phyloP scores from a whole-genome alignment of 1,140 invertebrate species.

The Harpegnathos saltator region DNA sequence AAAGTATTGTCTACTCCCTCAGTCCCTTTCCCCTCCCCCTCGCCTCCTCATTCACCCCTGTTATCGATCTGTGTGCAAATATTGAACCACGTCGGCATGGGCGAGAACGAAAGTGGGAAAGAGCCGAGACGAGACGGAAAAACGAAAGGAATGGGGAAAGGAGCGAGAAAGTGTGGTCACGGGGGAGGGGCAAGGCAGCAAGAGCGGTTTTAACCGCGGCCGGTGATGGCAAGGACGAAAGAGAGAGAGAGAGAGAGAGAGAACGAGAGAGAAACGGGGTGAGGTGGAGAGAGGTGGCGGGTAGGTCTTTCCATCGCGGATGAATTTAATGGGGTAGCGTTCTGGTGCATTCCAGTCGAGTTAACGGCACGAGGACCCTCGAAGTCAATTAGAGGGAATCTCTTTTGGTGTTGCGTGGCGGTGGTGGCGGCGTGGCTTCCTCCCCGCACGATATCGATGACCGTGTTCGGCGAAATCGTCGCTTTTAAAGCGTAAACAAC shows the following conservation, averaged over 20 bases:
- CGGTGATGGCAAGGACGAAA: constrained; percentile 32
- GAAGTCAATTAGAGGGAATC: constrained; percentile 72
- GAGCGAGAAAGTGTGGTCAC: neutral
- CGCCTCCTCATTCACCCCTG: constrained; percentile 16
- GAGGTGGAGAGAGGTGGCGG: neutral
- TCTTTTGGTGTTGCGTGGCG: constrained; percentile 50
- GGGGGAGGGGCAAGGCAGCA: too few relatives aligned
- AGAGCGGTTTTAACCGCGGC: constrained; percentile 60
- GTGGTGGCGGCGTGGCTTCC: constrained; percentile 10
- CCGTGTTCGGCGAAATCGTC: constrained; percentile 52
- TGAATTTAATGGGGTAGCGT: constrained; percentile 71
- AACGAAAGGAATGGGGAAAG: constrained; percentile 46
- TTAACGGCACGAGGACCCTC: constrained; percentile 57
- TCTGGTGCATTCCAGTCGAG: constrained; percentile 50
- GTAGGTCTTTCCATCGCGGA: constrained; percentile 70
- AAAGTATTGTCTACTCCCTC: constrained; percentile 74
- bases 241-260: constrained; percentile 32
- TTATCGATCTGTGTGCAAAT: constrained; percentile 79
- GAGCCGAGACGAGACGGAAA: constrained; percentile 54
- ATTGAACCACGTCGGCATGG: constrained; percentile 68
- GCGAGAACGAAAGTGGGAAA: constrained; percentile 63
- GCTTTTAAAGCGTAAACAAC: constrained; percentile 17
- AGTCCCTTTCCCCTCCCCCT: neutral
- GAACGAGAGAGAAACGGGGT: constrained; percentile 4
- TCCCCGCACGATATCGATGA: constrained; percentile 51